Conservation (phyloP, 2,113 vertebrate genomes). For the Cavia porcellus region DNA sequence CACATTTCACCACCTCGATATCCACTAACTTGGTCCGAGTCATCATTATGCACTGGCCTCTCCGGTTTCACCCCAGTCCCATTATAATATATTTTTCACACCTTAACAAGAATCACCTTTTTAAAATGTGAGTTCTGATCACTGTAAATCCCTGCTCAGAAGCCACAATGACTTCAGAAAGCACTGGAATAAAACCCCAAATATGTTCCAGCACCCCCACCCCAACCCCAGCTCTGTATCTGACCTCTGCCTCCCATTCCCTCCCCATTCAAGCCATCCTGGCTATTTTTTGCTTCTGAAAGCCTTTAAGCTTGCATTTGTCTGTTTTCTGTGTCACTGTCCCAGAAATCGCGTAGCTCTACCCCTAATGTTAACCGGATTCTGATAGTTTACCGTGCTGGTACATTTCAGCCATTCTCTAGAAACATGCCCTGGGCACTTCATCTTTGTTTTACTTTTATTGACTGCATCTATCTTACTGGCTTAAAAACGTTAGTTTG, state of each 20-base stretch:
- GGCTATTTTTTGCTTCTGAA: not conserved
- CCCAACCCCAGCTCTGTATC: not conserved
- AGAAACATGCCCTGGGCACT: not conserved
- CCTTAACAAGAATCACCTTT: not conserved
- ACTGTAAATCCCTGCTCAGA: not conserved
- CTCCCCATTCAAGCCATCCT: not conserved
- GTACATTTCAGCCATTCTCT: not conserved
- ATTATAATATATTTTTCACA: not conserved
- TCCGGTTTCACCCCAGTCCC: not conserved
- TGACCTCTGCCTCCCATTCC: not conserved
- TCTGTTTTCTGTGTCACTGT: not conserved
- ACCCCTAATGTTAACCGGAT: not conserved
- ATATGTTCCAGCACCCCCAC: not conserved
- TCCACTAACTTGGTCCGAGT: not conserved
- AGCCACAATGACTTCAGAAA: not conserved
- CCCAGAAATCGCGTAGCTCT: not conserved
- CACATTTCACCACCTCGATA: not conserved
- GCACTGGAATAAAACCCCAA: not conserved
- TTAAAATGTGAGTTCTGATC: not conserved
- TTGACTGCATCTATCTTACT: not conserved
- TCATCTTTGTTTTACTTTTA: not conserved
- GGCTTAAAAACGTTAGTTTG: not conserved
- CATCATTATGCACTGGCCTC: not conserved
- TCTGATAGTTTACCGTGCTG: not conserved
- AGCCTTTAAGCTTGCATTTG: not conserved